phyloP scores from a whole-genome alignment of 2,113 vertebrate species.

The Elephantulus edwardii region DNA sequence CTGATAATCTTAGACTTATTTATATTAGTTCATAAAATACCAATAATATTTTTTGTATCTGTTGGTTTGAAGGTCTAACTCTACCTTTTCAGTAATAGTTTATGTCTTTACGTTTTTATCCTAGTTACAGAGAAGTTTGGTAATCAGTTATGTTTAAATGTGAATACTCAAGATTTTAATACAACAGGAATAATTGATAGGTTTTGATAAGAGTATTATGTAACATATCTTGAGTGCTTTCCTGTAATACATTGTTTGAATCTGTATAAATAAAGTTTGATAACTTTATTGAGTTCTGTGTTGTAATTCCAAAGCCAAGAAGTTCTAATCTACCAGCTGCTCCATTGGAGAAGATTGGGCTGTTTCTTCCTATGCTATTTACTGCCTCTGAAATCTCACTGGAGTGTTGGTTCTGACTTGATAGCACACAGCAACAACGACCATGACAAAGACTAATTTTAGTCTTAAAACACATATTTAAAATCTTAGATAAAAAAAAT shows the following conservation, averaged over 20 bases:
- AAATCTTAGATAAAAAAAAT: constrained; percentile 61
- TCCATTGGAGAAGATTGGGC: too few relatives aligned
- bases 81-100: neutral
- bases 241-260: neutral
- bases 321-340: too few relatives aligned
- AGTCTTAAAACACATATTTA: constrained; percentile 60
- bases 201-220: constrained; percentile 16
- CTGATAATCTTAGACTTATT: neutral
- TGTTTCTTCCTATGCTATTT: too few relatives aligned
- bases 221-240: neutral
- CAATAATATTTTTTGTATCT: neutral
- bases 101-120: neutral
- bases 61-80: neutral
- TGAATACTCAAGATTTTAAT: constrained; percentile 31
- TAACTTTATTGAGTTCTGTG: neutral
- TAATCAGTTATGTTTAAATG: neutral
- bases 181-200: neutral
- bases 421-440: too few relatives aligned
- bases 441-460: constrained; percentile 26
- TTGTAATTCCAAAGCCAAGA: too few relatives aligned
- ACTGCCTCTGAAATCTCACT: too few relatives aligned
- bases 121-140: neutral
- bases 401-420: too few relatives aligned
- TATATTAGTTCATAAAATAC: neutral
- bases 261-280: constrained; percentile 13